Evolutionary conservation across 2,888 invertebrate species (phyloP), one percentile per base, ranked within the genome.

Genomic region (Agrochola lota): DNA sequence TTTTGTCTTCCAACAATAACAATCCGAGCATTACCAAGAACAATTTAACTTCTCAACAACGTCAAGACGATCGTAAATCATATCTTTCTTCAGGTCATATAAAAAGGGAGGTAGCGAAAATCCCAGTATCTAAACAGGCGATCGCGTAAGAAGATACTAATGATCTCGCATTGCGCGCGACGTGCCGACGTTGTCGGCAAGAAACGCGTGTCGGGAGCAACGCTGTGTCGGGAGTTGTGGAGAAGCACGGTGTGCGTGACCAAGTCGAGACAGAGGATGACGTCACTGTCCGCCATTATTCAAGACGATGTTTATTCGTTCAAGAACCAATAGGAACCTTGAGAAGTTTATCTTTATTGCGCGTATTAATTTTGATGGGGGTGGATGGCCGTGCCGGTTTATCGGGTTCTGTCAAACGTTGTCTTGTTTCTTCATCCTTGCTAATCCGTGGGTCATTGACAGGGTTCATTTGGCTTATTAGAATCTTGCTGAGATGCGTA

Each of bases 61-160:
- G 69, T 80, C 83, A 77, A 83, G 72, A 62, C 71, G 76, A 23
- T 84, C 83, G 81, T 86, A 77, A 81, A 87, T 87, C 83, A 83
- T 85, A 87, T 80, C 78, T 84, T 85, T 81, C 79, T 80, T 86
- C 64, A 78, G 71, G 70, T 67, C 17, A 5, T 59, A 83, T 78
- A 82, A 88, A 87, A 88, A 85, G 70, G 71, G 63, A 74, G 74
- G 68, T 67, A 72, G 77, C 59, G 75, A 74, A 67, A 83, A 81
- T 78, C 69, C 57, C 67, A 71, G 85, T 77, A 81, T 75, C 85
- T 78, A 80, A 86, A 83, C 80, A 84, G 67, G 75, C 74, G 66
- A 77, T 76, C 76, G 74, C 81, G 78, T 83, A 86, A 88, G 85
- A 85, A 85, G 82, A 85, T 87, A 87, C 87, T 87, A 88, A 88